These are phyloP conservation scores for Atta cephalotes DNA, from an alignment of 1,140 invertebrate species.

Conservation along the genomic window DNA sequence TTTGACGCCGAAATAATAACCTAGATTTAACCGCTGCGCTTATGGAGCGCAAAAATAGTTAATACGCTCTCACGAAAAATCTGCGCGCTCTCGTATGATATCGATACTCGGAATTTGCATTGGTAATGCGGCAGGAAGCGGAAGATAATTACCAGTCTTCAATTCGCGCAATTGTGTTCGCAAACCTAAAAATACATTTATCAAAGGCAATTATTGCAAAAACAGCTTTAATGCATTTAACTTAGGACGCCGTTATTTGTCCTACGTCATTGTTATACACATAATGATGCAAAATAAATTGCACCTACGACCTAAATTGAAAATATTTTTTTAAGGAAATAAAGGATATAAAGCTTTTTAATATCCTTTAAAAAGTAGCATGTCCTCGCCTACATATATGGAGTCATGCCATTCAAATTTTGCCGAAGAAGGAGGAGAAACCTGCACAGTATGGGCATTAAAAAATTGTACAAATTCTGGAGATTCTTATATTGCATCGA, in stretches of 20 bases:
- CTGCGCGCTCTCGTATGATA: conserved; percentile 25
- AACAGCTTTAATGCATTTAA: background rate
- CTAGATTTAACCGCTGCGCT: conserved; percentile 59
- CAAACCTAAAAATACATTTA: conserved; percentile 25
- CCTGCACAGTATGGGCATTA: conserved; percentile 47
- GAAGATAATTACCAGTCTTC: conserved; percentile 48
- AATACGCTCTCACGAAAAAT: conserved; percentile 57
- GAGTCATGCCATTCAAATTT: conserved; percentile 53
- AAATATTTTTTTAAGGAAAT: conserved; percentile 25
- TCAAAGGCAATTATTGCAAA: background rate
- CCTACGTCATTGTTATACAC: background rate
- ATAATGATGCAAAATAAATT: background rate
- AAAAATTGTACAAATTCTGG: conserved; percentile 64
- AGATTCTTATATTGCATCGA: conserved; percentile 62
- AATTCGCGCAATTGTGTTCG: conserved; percentile 26
- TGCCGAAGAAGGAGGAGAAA: conserved; percentile 27
- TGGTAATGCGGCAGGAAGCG: conserved; percentile 38
- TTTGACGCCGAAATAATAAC: conserved; percentile 63
- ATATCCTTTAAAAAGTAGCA: conserved; percentile 43
- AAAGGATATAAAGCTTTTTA: conserved; percentile 13
- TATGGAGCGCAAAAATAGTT: conserved; percentile 56
- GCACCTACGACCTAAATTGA: background rate
- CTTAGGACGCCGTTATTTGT: background rate
- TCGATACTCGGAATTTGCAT: conserved; percentile 44
- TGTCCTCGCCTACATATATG: conserved; percentile 17